Evolutionary conservation across 2,888 invertebrate genomes (phyloP).

Genomic region (Drosophila mercatorum): DNA sequence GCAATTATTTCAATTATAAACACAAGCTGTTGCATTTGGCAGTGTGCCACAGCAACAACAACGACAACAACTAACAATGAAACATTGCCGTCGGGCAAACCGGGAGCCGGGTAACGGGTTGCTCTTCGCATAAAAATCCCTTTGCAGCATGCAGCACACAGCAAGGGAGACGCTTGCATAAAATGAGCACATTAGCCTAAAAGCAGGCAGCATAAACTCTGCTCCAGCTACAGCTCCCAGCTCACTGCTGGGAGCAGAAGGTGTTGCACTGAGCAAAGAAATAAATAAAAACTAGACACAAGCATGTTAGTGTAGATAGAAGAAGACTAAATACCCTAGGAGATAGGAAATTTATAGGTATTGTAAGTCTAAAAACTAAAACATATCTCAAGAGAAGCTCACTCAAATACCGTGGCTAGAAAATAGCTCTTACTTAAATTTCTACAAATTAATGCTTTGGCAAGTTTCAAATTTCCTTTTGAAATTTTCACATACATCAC

Average conservation of each 20-base stretch:
- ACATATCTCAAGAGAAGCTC: too few species aligned
- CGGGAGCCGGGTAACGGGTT: neutral
- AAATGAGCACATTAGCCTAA: constrained; percentile 74
- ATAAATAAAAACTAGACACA: constrained; percentile 31
- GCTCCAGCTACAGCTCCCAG: constrained; percentile 24
- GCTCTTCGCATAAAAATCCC: constrained; percentile 56
- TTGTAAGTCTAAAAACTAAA: too few species aligned
- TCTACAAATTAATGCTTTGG: neutral
- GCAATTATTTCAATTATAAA: constrained; percentile 77
- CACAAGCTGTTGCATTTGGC: constrained; percentile 73
- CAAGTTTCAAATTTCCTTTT: neutral
- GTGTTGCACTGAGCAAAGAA: constrained; percentile 50
- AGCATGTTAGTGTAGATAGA: neutral
- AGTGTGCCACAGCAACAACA: constrained; percentile 42
- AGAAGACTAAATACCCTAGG: constrained; percentile 11
- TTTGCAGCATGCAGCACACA: constrained; percentile 17
- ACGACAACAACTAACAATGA: constrained; percentile 48
- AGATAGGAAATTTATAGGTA: neutral
- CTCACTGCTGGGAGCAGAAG: constrained; percentile 21
- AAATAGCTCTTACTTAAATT: too few species aligned
- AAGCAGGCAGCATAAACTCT: constrained; percentile 57
- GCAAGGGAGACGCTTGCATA: constrained; percentile 44
- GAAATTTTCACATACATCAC: too few species aligned
- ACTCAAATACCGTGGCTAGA: too few species aligned
- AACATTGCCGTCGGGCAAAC: constrained; percentile 44